A percentile compares a stretch with the other conserved stretches of the same genome.
Evolutionary conservation across 2,888 invertebrate genomes (phyloP).

Genomic region (Rotaria macrura): DNA sequence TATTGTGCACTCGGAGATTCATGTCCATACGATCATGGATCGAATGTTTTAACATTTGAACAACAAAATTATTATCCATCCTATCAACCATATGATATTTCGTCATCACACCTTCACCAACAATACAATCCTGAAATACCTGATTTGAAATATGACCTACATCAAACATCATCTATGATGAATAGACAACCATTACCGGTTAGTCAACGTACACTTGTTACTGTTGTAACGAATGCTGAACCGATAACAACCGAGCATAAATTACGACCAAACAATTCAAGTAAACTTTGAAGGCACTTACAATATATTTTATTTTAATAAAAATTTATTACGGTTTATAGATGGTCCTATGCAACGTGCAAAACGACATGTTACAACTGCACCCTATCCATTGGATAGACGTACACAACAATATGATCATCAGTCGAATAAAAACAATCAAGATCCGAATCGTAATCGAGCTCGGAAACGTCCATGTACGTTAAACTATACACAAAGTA

Average conservation of each 20-base stretch:
- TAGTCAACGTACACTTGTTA: slow-evolving; percentile 34
- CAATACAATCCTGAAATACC: slow-evolving; percentile 70
- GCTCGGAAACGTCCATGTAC: slow-evolving; percentile 2
- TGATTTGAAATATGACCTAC: slow-evolving; percentile 55
- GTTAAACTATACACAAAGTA: too few species aligned
- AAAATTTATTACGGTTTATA: not conserved
- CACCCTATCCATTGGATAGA: slow-evolving; percentile 58
- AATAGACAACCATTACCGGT: slow-evolving; percentile 36
- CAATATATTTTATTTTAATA: not conserved
- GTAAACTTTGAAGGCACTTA: not conserved
- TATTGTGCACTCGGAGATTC: slow-evolving; percentile 91
- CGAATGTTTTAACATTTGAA: slow-evolving; percentile 85
- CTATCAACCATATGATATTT: slow-evolving; percentile 32
- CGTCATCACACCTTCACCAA: slow-evolving; percentile 36
- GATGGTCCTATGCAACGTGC: not conserved
- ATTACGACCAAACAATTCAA: not conserved
- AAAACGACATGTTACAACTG: slow-evolving; percentile 50
- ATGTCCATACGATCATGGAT: slow-evolving; percentile 91
- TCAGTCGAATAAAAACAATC: not conserved
- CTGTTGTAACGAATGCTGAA: slow-evolving; percentile 36
- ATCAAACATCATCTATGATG: slow-evolving; percentile 37
- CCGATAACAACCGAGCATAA: slow-evolving; percentile 38
- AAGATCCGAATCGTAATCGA: not conserved
- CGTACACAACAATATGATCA: slow-evolving; percentile 38
- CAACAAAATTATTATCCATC: slow-evolving; percentile 55